Conservation (phyloP, 2,888 invertebrate species). For the Leptura quadrifasciata region DNA sequence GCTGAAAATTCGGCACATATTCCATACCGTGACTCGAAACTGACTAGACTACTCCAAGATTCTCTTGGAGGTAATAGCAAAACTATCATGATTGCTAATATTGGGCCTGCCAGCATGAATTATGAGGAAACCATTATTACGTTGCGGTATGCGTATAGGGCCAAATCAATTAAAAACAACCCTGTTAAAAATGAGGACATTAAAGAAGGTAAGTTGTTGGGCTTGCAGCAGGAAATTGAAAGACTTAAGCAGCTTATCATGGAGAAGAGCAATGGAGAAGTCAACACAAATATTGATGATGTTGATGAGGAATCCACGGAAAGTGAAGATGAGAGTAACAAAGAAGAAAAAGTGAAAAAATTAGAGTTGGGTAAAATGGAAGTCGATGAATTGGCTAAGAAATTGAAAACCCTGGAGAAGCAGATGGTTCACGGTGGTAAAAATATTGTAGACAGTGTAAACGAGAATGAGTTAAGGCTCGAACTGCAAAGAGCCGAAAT, state of each 20-base stretch:
- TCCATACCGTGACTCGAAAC: conserved; percentile 97
- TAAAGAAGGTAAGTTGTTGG: conserved; percentile 94
- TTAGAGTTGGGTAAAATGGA: conserved; percentile 77
- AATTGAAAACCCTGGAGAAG: conserved; percentile 91
- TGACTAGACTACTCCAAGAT: conserved; percentile 96
- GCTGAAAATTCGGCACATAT: conserved; percentile 97
- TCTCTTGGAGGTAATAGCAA: conserved; percentile 96
- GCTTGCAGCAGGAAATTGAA: conserved; percentile 96
- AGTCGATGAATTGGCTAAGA: conserved; percentile 85
- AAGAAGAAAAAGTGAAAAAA: conserved; percentile 72
- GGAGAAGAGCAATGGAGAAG: conserved; percentile 67
- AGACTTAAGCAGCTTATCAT: conserved; percentile 73
- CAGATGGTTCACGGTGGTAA: conserved; percentile 96
- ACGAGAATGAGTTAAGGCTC: conserved; percentile 92
- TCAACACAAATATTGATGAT: conserved; percentile 63
- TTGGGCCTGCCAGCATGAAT: conserved; percentile 98
- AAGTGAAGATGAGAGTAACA: conserved; percentile 72
- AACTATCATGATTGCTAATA: conserved; percentile 99
- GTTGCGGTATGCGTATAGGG: conserved; percentile 82
- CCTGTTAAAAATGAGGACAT: conserved; percentile 99
- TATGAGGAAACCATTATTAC: conserved; percentile 98
- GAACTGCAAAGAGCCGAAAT: conserved; percentile 92
- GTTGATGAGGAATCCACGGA: conserved; percentile 56
- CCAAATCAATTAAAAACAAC: conserved; percentile 99
- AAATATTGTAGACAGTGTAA: conserved; percentile 96